Conservation (phyloP, 2,888 invertebrate species). For the Cybosia mesomella region DNA sequence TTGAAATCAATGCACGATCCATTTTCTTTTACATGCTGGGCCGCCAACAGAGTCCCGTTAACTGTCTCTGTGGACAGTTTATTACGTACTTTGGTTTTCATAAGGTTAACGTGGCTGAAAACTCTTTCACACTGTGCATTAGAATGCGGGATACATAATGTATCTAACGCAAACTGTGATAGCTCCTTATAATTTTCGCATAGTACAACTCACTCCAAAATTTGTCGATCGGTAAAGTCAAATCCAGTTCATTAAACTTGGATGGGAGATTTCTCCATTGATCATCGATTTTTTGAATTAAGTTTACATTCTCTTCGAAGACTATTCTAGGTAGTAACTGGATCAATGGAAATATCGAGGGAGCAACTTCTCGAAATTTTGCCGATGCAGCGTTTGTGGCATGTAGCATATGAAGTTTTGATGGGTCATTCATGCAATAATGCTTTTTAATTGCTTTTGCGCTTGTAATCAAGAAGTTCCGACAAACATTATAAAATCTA, state of each 20-base stretch:
- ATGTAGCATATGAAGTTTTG: not conserved
- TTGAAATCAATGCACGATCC: not conserved
- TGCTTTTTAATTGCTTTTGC: not conserved
- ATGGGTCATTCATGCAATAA: not conserved
- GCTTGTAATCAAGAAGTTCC: not conserved
- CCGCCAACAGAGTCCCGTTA: not conserved
- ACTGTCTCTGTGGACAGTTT: not conserved
- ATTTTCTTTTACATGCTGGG: not conserved
- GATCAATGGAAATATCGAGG: not conserved
- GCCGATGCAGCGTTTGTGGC: not conserved
- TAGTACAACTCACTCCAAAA: not conserved
- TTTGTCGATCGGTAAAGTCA: not conserved
- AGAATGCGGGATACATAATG: not conserved
- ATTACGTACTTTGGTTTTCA: not conserved
- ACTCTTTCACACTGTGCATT: conserved; percentile 1
- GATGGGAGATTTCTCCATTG: not conserved
- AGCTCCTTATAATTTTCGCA: not conserved
- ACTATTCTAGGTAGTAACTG: not conserved
- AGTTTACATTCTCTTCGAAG: not conserved
- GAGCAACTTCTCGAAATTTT: not conserved
- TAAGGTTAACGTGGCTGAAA: not conserved
- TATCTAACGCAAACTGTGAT: not conserved
- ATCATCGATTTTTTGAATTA: not conserved
- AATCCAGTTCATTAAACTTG: not conserved
- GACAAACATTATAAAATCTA: not conserved